phyloP scores from a whole-genome alignment of 2,113 vertebrate species.

The Opisthocomus hoazin region DNA sequence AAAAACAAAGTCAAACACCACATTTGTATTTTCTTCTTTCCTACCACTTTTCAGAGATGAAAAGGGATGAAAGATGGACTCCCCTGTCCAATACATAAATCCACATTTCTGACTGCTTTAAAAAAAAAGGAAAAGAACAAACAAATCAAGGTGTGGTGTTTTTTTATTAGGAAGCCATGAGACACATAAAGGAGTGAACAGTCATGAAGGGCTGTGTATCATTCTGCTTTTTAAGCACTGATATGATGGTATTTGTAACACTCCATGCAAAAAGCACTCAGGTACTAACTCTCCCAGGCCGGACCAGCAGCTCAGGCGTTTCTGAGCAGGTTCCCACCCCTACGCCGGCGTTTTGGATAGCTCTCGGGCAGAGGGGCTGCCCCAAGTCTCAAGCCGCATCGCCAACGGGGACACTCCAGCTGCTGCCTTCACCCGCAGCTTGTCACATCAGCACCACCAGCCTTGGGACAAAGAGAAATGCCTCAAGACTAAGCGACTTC shows the following conservation, averaged over 20 bases:
- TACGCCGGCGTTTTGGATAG: background rate
- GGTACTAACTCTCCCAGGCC: background rate
- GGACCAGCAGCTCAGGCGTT: background rate
- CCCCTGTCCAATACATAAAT: background rate
- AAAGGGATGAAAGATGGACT: background rate
- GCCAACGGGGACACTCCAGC: accelerated
- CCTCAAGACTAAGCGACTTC: background rate
- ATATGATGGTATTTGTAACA: background rate
- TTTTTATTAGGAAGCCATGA: background rate
- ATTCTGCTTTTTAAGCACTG: background rate
- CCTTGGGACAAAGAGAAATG: background rate
- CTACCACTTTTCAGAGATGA: background rate
- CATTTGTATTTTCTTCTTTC: background rate
- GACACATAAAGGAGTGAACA: background rate
- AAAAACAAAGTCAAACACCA: background rate
- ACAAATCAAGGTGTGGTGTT: background rate
- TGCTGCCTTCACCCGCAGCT: background rate
- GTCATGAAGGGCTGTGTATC: background rate
- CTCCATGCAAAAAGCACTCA: background rate
- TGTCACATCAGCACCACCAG: background rate
- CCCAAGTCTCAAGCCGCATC: accelerated
- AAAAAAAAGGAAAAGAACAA: background rate
- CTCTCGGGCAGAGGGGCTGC: accelerated
- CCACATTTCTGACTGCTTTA: background rate
- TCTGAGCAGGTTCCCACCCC: background rate